Conservation (phyloP, 1,140 invertebrate species). For the Eurosta solidaginis region DNA sequence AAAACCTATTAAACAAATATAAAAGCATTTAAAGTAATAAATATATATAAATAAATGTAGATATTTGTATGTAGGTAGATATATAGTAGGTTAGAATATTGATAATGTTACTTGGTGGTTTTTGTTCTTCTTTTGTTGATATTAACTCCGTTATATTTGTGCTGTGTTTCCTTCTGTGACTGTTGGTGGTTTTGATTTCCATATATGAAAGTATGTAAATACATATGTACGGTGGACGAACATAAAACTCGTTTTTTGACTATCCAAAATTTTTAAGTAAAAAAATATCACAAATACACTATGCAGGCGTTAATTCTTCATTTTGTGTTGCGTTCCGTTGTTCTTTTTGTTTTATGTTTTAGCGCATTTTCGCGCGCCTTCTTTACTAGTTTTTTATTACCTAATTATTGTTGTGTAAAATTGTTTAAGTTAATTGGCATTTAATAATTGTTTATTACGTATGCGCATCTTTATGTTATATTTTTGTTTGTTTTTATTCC, state of each 20-base stretch:
- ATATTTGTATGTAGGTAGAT: background rate
- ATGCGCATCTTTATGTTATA: background rate
- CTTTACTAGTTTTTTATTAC: background rate
- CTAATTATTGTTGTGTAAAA: background rate
- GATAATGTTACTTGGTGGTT: constrained; percentile 6
- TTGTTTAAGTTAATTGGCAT: constrained; percentile 21
- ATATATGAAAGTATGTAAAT: too few species aligned
- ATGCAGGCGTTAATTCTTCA: constrained; percentile 29
- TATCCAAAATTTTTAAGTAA: constrained; percentile 28
- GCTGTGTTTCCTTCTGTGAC: background rate
- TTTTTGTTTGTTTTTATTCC: background rate
- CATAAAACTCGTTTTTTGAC: background rate
- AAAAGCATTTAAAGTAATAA: background rate
- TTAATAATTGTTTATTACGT: background rate
- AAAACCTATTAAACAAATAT: background rate
- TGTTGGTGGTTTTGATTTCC: background rate
- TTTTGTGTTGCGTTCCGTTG: background rate
- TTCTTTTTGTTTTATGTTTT: background rate
- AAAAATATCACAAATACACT: constrained; percentile 36
- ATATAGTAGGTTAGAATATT: constrained; percentile 18
- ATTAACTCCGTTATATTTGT: background rate
- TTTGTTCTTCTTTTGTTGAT: constrained; percentile 11
- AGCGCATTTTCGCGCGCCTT: background rate
- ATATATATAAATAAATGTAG: background rate
- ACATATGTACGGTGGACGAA: background rate